Conservation (phyloP, 2,113 vertebrate genomes). For the Hipposideros armiger region DNA sequence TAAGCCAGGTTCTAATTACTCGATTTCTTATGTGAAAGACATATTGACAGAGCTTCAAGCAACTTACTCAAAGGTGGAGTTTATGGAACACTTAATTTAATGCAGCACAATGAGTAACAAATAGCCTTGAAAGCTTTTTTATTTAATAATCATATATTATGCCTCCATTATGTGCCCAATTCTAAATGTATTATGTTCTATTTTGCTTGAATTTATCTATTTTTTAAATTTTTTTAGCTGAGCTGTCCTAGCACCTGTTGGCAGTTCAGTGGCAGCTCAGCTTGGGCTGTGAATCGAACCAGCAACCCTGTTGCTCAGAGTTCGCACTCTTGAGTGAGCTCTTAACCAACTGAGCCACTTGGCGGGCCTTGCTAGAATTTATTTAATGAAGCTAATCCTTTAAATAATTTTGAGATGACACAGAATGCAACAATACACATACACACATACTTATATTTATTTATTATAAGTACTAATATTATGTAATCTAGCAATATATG, state of each 20-base stretch:
- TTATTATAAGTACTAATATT: background rate
- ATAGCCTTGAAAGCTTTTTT: background rate
- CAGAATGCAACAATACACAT: background rate
- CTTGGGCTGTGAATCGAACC: too few species aligned
- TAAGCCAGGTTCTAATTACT: background rate
- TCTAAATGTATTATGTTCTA: background rate
- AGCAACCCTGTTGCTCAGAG: too few species aligned
- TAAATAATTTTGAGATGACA: background rate
- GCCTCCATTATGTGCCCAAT: background rate
- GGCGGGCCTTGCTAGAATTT: background rate
- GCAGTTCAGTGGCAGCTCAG: too few species aligned
- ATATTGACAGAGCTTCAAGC: background rate
- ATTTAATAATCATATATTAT: background rate
- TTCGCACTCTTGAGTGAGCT: too few species aligned
- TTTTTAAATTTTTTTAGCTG: too few species aligned
- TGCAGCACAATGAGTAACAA: background rate
- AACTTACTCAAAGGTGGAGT: background rate
- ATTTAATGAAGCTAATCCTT: background rate
- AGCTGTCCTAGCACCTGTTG: too few species aligned
- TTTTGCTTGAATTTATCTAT: background rate
- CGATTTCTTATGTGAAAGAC: background rate
- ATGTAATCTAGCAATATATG: background rate
- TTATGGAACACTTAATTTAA: background rate
- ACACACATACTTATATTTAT: background rate
- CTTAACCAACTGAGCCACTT: too few species aligned